Base-by-base conservation (phyloP, 1,140 invertebrate species). In the Drosophila albomicans region DNA sequence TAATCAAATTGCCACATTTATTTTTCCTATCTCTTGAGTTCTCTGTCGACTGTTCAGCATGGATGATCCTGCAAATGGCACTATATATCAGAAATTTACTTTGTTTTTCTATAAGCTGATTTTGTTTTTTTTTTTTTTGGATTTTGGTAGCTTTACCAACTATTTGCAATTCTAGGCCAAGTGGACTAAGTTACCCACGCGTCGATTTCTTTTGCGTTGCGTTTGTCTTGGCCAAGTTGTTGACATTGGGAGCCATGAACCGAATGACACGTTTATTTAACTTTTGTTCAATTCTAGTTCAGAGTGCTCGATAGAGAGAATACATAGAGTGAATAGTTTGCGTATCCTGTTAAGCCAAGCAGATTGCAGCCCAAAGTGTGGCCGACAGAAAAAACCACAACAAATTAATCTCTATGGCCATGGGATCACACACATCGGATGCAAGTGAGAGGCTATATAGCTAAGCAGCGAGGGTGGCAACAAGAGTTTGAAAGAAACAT, bases 231-330 rank as follows among this genome's bases (percentile, higher is more conserved):
- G 30, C 51, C 51, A 58, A 45, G 16, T 25, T 71, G 32, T 71
- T 64, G 59, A 65, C 61, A 64, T 11, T 71, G 38, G 16, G 61
- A 43, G 68, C 49, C 51, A 38, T 16, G 38, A 52, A 54, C 66
- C 51, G 65, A 68, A 67, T 73, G 56, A 68, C 70, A 73, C 70
- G 64, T 73, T 68, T 73, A 54, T 73, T 73, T 52, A 68, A 59
- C 46, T 73, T 73, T 61, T 68, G 64, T 59, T 67, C 48, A 38
- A 59, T 68, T 67, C 64, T 13, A 35, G 32, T 25, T 62, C 48
- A 41, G 38, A 52, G 32, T 62, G 49, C 16, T 52, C 35, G 56
- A 35, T 16, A 30, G 28, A 11, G 15, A 11, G 32, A 7, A 59
- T n/a, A 64, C 13, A 59, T 20, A 64, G 41, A 48, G 51, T 30